A percentile compares a stretch with the other conserved stretches of the same genome.
phyloP scores from a whole-genome alignment of 2,113 vertebrate genomes.

The Lasiurus cinereus region DNA sequence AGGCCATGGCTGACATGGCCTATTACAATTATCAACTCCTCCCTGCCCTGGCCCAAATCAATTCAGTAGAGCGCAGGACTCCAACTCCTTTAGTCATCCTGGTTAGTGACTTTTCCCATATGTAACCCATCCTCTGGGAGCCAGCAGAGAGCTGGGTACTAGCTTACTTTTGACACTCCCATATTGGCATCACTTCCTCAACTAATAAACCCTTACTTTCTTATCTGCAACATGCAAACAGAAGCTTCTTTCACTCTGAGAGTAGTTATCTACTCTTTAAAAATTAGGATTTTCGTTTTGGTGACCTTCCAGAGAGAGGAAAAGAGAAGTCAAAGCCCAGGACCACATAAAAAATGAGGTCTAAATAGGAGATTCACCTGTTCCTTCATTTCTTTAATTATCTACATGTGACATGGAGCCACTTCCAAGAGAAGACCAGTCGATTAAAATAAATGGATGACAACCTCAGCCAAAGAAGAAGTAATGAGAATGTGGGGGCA shows the following conservation, averaged over 20 bases:
- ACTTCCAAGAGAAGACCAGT: not conserved
- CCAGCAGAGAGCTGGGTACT: not conserved
- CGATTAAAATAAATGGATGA: not conserved
- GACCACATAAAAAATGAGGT: not conserved
- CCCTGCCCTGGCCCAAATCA: not conserved
- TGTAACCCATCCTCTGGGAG: not conserved
- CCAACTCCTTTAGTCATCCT: not conserved
- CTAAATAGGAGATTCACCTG: not conserved
- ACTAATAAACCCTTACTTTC: not conserved
- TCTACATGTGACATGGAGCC: too few species aligned
- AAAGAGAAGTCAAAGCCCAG: not conserved
- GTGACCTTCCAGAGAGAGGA: not conserved
- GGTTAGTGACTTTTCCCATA: not conserved
- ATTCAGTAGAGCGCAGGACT: not conserved
- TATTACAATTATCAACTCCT: not conserved
- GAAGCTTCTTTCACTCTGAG: not conserved
- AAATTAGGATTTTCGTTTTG: not conserved
- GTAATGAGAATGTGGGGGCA: not conserved
- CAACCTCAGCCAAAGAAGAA: not conserved
- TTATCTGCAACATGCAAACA: not conserved
- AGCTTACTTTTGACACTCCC: not conserved
- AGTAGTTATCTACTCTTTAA: not conserved
- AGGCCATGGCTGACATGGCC: not conserved
- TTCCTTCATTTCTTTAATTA: not conserved
- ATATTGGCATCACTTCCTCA: not conserved